phyloP scores from a whole-genome alignment of 2,113 vertebrate genomes.

The Hippocampus comes region DNA sequence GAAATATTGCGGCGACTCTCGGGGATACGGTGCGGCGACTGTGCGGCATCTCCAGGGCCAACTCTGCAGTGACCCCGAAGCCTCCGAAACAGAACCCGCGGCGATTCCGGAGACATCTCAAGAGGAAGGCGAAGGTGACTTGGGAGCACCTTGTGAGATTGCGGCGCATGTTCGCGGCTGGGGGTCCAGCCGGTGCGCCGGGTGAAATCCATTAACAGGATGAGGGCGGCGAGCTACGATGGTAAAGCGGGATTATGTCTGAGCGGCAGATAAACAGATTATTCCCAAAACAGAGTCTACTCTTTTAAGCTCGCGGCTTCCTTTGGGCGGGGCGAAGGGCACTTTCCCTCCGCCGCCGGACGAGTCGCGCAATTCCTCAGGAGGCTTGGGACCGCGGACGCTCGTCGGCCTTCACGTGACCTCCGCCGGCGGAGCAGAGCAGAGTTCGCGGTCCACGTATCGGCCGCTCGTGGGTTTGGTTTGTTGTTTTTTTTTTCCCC shows the following conservation, averaged over 20 bases:
- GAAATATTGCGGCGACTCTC: background rate
- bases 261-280: slow-evolving; percentile 89
- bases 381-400: background rate
- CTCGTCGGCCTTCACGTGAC: background rate
- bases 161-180: background rate
- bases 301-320: slow-evolving; percentile 68
- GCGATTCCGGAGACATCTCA: no score
- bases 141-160: background rate
- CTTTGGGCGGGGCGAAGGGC: background rate
- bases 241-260: slow-evolving; percentile 90
- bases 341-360: slow-evolving; percentile 1
- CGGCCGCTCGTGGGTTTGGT: background rate
- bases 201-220: slow-evolving; percentile 86
- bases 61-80: no score
- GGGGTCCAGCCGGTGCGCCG: background rate
- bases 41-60: background rate
- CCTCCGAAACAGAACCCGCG: no score
- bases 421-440: slow-evolving; percentile 30
- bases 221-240: slow-evolving; percentile 72
- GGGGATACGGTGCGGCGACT: no score
- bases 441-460: background rate
- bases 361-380: slow-evolving; percentile 4
- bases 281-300: slow-evolving; percentile 80
- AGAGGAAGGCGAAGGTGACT: background rate
- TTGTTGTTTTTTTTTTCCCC: background rate